Percentiles rank a stretch among this genome's conserved stretches.
phyloP scores from a whole-genome alignment of 2,888 invertebrate genomes.

The Sinotaia quadrata region DNA sequence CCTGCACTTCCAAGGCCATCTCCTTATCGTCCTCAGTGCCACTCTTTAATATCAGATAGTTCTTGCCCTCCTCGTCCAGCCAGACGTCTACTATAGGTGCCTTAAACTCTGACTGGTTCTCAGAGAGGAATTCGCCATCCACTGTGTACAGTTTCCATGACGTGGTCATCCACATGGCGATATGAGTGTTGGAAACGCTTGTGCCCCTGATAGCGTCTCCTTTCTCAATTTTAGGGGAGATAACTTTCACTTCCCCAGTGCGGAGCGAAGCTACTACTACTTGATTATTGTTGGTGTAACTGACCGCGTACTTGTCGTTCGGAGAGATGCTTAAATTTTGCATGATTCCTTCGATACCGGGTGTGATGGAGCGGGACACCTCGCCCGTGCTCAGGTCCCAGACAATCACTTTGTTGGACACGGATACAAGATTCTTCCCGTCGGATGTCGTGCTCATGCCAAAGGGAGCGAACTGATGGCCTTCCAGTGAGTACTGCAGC shows the following conservation, averaged over 20 bases:
- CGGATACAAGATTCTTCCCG: constrained; percentile 85
- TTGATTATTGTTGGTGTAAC: constrained; percentile 96
- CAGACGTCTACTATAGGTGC: constrained; percentile 57
- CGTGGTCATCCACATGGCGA: constrained; percentile 63
- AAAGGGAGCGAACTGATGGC: constrained; percentile 90
- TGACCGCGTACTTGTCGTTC: constrained; percentile 96
- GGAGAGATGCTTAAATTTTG: constrained; percentile 92
- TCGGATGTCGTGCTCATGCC: constrained; percentile 70
- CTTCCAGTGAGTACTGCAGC: constrained; percentile 96
- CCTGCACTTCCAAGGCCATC: constrained; percentile 65
- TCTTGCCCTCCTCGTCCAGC: constrained; percentile 45
- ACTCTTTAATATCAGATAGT: constrained; percentile 59
- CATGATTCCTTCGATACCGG: constrained; percentile 92
- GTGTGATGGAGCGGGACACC: constrained; percentile 88
- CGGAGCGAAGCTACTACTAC: constrained; percentile 91
- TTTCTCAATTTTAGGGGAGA: constrained; percentile 85
- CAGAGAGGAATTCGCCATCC: constrained; percentile 52
- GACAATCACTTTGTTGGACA: constrained; percentile 96
- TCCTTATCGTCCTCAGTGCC: constrained; percentile 60
- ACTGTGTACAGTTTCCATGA: constrained; percentile 64
- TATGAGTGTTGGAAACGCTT: constrained; percentile 61
- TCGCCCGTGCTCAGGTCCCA: constrained; percentile 98
- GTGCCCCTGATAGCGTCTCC: constrained; percentile 63
- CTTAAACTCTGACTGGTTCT: constrained; percentile 53
- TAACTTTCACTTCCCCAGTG: constrained; percentile 91